Evolutionary conservation across 2,888 invertebrate genomes (phyloP), one percentile per base, ranked within the genome.

Genomic region (Heteromurus nitidus): DNA sequence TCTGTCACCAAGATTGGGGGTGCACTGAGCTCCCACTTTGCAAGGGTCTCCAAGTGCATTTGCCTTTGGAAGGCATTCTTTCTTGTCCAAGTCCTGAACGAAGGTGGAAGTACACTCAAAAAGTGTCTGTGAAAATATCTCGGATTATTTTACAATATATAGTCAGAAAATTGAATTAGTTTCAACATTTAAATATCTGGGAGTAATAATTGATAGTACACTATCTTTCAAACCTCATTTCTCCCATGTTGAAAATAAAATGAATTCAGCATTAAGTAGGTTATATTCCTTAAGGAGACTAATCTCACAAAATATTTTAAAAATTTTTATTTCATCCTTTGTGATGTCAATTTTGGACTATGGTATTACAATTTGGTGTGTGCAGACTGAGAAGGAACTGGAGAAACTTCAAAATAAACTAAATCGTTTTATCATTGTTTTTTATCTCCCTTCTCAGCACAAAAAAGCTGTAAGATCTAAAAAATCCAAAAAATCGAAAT

Each of bases 101-200:
- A n/a, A n/a, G n/a, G n/a, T n/a, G n/a, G n/a, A n/a, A n/a, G n/a
- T n/a, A n/a, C n/a, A n/a, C n/a, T n/a, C n/a, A n/a, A n/a, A n/a
- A n/a, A n/a, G n/a, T n/a, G n/a, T n/a, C n/a, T n/a, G n/a, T n/a
- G n/a, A n/a, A n/a, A n/a, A n/a, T n/a, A n/a, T n/a, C n/a, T n/a
- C n/a, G n/a, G n/a, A n/a, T n/a, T n/a, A n/a, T n/a, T n/a, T n/a
- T n/a, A n/a, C 11, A 2, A n/a, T n/a, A n/a, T n/a, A n/a, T n/a
- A n/a, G n/a, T n/a, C n/a, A n/a, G n/a, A n/a, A 30, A 50, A 22
- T 79, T 22, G 77, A 79, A 53, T 11, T 62, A 13, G 77, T 77
- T n/a, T 20, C 30, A 3, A 26, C 9, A 2, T 77, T 79, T 36
- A 79, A 79, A 60, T 79, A 79, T 16, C 16, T 79, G 20, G 77